Evolutionary conservation across 1,140 invertebrate genomes (phyloP).

Genomic region (Chrysopa pallens): DNA sequence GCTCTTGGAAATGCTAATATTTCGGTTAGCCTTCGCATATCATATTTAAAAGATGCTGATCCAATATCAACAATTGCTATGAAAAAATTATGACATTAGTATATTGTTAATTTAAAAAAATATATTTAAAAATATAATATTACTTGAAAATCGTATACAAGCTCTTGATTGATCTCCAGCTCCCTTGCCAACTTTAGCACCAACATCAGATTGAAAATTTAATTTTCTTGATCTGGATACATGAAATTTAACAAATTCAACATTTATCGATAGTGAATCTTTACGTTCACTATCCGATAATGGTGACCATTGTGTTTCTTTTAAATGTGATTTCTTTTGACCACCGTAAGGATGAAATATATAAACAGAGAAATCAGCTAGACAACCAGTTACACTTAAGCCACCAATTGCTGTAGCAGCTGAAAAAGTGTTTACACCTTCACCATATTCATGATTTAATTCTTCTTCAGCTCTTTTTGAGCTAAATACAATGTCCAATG

Average conservation of each 20-base stretch:
- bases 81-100: slow-evolving; percentile 14
- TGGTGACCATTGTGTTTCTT: slow-evolving; percentile 65
- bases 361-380: slow-evolving; percentile 92
- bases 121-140: slow-evolving; percentile 17
- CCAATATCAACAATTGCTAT: slow-evolving; percentile 87
- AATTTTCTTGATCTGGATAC: slow-evolving; percentile 74
- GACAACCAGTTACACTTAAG: slow-evolving; percentile 80
- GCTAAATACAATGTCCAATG: slow-evolving; percentile 82
- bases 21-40: slow-evolving; percentile 93
- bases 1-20: slow-evolving; percentile 96
- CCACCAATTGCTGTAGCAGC: slow-evolving; percentile 59
- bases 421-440: slow-evolving; percentile 25
- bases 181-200: slow-evolving; percentile 21
- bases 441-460: slow-evolving; percentile 33
- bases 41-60: slow-evolving; percentile 96
- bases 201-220: slow-evolving; percentile 44
- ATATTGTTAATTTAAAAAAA: slow-evolving; percentile 5
- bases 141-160: slow-evolving; percentile 81
- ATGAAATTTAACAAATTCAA: slow-evolving; percentile 94
- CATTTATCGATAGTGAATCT: slow-evolving; percentile 88
- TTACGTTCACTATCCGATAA: slow-evolving; percentile 78
- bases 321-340: slow-evolving; percentile 59
- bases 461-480: slow-evolving; percentile 73
- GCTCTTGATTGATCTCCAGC: slow-evolving; percentile 48
- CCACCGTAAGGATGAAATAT: slow-evolving; percentile 96